Conservation (phyloP, 1,140 invertebrate species). For the Drosophila athabasca region DNA sequence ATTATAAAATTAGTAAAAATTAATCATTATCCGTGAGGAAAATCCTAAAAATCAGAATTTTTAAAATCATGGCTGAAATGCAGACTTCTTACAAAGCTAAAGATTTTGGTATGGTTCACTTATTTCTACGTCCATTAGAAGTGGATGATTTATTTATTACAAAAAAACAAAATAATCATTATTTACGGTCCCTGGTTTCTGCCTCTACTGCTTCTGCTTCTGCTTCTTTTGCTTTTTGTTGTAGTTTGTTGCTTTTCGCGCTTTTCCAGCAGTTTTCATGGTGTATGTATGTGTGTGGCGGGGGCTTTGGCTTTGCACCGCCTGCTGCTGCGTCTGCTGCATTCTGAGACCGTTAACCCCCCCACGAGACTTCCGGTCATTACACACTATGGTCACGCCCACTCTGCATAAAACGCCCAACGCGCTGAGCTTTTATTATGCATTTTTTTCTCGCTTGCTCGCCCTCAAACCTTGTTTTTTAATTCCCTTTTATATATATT, state of each 20-base stretch:
- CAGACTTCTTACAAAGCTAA: too few relatives aligned
- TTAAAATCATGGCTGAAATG: too few relatives aligned
- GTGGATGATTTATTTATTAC: too few relatives aligned
- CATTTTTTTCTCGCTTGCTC: conserved; percentile 58
- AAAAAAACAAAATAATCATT: too few relatives aligned
- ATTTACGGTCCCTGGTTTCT: too few relatives aligned
- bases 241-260: conserved; percentile 48
- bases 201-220: not conserved
- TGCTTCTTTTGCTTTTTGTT: conserved; percentile 18
- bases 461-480: conserved; percentile 31
- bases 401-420: conserved; percentile 36
- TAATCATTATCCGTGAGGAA: too few relatives aligned
- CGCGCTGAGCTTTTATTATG: conserved; percentile 61
- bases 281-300: conserved; percentile 6
- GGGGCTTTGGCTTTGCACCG: conserved; percentile 30
- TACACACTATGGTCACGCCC: conserved; percentile 58
- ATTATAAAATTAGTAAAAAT: too few relatives aligned
- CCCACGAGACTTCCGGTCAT: conserved; percentile 62
- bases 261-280: conserved; percentile 44
- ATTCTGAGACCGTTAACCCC: conserved; percentile 35
- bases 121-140: too few relatives aligned
- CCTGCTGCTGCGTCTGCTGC: conserved; percentile 30
- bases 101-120: too few relatives aligned
- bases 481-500: conserved; percentile 63
- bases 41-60: too few relatives aligned